A percentile compares a stretch with the other conserved stretches of the same genome.
Evolutionary conservation across 2,888 invertebrate genomes (phyloP).

Genomic region (Orthosia gothica): DNA sequence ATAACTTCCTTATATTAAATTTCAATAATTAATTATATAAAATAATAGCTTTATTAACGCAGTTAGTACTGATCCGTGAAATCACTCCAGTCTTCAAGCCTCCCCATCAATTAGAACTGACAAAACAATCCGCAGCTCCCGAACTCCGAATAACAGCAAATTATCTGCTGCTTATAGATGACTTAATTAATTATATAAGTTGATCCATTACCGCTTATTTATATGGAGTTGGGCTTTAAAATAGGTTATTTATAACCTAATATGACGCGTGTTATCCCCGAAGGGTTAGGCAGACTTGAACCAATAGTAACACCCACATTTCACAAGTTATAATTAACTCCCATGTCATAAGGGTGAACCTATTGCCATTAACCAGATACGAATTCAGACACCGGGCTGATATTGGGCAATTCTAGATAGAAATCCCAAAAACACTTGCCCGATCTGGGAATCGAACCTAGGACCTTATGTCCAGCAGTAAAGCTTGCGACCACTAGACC

Average conservation of each 20-base stretch:
- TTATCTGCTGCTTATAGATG: conserved; percentile 66
- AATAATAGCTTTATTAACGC: conserved; percentile 3
- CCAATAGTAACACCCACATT: too few relatives aligned
- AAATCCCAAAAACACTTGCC: too few relatives aligned
- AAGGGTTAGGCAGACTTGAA: too few relatives aligned
- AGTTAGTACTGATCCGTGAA: conserved; percentile 22
- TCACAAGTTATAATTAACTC: too few relatives aligned
- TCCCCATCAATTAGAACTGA: conserved; percentile 66
- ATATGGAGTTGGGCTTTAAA: not conserved
- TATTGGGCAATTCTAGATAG: too few relatives aligned
- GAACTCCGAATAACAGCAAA: conserved; percentile 68
- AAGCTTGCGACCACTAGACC: too few relatives aligned
- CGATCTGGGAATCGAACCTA: too few relatives aligned
- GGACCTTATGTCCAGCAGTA: too few relatives aligned
- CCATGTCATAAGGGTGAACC: too few relatives aligned
- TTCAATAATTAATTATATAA: not conserved
- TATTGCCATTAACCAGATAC: too few relatives aligned
- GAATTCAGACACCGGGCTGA: too few relatives aligned
- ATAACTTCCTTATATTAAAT: not conserved
- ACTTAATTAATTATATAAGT: conserved; percentile 47
- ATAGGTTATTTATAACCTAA: not conserved
- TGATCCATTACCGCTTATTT: conserved; percentile 15
- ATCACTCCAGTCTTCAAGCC: conserved; percentile 22
- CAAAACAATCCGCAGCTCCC: conserved; percentile 67
- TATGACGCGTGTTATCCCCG: too few relatives aligned